phyloP scores from a whole-genome alignment of 1,140 invertebrate species.

The Drosophila parabipectinata region DNA sequence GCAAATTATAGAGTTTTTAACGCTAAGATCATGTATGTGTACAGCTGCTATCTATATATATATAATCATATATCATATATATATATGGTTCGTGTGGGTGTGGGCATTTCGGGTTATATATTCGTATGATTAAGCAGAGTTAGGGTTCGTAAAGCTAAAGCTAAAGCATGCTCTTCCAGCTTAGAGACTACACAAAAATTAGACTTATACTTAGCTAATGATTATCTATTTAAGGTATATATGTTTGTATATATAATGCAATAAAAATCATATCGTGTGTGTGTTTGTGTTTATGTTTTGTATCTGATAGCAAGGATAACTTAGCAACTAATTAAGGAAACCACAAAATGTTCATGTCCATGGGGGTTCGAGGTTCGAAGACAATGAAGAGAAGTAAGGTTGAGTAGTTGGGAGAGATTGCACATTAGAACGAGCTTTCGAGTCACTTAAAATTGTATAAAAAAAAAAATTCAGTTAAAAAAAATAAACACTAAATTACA shows the following conservation, averaged over 20 bases:
- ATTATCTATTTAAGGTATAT: conserved; percentile 38
- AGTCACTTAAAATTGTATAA: conserved; percentile 13
- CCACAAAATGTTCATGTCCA: conserved; percentile 63
- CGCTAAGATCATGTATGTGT: conserved; percentile 43
- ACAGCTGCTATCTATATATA: conserved; percentile 41
- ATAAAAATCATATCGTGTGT: conserved; percentile 34
- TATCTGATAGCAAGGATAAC: conserved; percentile 11
- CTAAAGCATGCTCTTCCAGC: conserved; percentile 43
- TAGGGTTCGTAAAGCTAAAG: conserved; percentile 40
- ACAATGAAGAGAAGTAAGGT: conserved; percentile 15
- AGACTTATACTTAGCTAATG: conserved; percentile 40
- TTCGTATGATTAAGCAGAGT: conserved; percentile 43
- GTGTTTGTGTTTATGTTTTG: conserved; percentile 1
- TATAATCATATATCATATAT: conserved; percentile 22
- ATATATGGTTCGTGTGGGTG: background rate
- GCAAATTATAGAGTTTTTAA: conserved; percentile 47
- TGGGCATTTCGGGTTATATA: conserved; percentile 9
- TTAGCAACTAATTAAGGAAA: conserved; percentile 77
- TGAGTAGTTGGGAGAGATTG: conserved; percentile 37
- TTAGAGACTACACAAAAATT: conserved; percentile 45
- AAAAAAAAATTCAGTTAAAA: conserved; percentile 17
- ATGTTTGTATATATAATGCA: conserved; percentile 40
- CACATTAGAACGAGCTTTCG: conserved; percentile 42
- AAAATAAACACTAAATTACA: conserved; percentile 1
- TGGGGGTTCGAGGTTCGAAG: conserved; percentile 14